These are phyloP conservation scores for Falco punctatus DNA, from an alignment of 2,113 vertebrate species.

Conservation along the genomic window DNA sequence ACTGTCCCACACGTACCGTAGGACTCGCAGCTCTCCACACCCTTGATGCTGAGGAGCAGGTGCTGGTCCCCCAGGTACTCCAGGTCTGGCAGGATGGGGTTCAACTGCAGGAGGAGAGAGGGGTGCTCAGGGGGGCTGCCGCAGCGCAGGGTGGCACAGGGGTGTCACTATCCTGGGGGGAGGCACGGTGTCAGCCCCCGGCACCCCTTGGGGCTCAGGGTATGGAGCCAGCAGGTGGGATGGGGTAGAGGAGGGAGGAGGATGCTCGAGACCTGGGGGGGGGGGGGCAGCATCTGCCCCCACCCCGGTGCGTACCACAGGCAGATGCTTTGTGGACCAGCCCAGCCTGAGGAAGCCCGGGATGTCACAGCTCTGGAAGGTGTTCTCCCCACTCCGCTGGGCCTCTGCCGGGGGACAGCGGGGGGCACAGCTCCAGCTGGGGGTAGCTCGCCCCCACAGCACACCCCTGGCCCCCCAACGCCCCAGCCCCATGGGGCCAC, in stretches of 20 bases:
- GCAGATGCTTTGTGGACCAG: conserved; percentile 85
- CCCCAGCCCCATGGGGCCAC: accelerated
- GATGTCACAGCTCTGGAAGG: conserved; percentile 82
- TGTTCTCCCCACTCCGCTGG: conserved; percentile 82
- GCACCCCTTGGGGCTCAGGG: background rate
- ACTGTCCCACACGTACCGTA: conserved; percentile 72
- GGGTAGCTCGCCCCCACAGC: accelerated
- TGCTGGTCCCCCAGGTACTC: conserved; percentile 86
- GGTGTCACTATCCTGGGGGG: background rate
- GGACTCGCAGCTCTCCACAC: conserved; percentile 89
- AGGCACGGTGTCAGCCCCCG: background rate
- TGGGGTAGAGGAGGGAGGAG: background rate
- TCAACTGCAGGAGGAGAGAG: conserved; percentile 67
- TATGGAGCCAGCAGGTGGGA: background rate
- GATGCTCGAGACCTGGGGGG: background rate
- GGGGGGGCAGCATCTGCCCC: accelerated
- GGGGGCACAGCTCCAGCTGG: background rate
- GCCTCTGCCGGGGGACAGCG: conserved; percentile 58
- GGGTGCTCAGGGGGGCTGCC: background rate
- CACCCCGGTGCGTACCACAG: conserved; percentile 72
- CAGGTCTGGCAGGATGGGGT: conserved; percentile 80
- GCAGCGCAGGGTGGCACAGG: background rate
- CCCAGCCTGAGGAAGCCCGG: conserved; percentile 84
- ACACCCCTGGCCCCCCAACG: too few species aligned
- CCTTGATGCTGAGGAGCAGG: conserved; percentile 85